phyloP scores from a whole-genome alignment of 2,797 vertebrate genomes.

The Sebastes matsubarae region DNA sequence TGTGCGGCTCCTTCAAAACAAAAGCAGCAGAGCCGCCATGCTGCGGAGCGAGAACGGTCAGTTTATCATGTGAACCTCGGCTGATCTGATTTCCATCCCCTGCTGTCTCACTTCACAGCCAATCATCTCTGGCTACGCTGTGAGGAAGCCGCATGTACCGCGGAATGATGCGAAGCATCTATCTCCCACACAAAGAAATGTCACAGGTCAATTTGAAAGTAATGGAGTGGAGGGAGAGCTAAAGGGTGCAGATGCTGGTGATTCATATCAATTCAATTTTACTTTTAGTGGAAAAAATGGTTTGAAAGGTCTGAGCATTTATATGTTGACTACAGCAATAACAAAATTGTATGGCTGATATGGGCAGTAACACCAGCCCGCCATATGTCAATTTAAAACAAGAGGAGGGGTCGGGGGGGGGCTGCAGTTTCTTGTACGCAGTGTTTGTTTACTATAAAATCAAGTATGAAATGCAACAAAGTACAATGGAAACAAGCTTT shows the following conservation, averaged over 20 bases:
- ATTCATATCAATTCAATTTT: conserved; percentile 27
- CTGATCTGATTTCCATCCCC: conserved; percentile 7
- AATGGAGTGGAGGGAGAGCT: conserved; percentile 12
- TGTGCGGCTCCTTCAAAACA: neutral
- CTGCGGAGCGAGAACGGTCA: neutral
- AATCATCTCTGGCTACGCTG: conserved; percentile 8
- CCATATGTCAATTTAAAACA: neutral
- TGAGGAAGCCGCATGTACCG: neutral
- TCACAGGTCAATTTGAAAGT: conserved; percentile 30
- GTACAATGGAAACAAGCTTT: neutral
- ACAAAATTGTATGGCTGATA: neutral
- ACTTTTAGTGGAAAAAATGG: neutral
- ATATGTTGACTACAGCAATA: neutral
- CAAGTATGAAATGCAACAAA: neutral
- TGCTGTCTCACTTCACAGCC: neutral
- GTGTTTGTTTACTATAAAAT: neutral
- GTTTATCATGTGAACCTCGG: conserved; percentile 1
- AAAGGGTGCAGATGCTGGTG: neutral
- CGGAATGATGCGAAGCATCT: neutral
- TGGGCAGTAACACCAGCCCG: neutral
- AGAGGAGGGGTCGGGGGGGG: neutral
- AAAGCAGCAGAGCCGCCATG: neutral
- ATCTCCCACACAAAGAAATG: conserved; percentile 1
- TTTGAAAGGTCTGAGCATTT: neutral
- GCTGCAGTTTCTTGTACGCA: neutral